These are phyloP conservation scores for Sisor rabdophorus DNA, from an alignment of 2,113 vertebrate species.

Conservation along the genomic window DNA sequence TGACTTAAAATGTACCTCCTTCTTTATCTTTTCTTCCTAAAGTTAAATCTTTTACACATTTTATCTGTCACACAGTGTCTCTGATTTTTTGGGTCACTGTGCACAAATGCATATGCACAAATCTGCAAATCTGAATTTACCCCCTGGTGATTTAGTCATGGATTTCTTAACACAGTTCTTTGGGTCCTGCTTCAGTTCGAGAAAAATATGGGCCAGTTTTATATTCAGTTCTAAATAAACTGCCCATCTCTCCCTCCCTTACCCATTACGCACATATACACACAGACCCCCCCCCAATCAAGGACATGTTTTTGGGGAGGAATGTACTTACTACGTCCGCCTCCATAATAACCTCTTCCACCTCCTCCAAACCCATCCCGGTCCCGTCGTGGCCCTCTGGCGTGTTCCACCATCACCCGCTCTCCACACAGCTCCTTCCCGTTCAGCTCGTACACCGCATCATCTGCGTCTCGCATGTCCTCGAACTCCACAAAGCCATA, in stretches of 20 bases:
- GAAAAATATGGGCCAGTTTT: background rate
- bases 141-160: too few species aligned
- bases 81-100: too few species aligned
- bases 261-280: background rate
- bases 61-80: too few species aligned
- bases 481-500: constrained; percentile 96
- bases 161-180: background rate
- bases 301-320: constrained; percentile 51
- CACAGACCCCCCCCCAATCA: background rate
- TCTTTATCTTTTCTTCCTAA: too few species aligned
- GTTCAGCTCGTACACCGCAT: constrained; percentile 91
- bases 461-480: constrained; percentile 88
- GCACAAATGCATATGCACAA: too few species aligned
- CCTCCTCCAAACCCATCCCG: constrained; percentile 74
- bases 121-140: too few species aligned
- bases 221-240: background rate
- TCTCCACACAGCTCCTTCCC: constrained; percentile 93
- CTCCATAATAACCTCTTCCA: constrained; percentile 70
- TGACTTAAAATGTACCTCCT: background rate
- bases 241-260: background rate
- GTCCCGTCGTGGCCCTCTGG: constrained; percentile 85
- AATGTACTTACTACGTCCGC: constrained; percentile 88
- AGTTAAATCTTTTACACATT: too few species aligned
- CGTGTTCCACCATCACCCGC: constrained; percentile 89
- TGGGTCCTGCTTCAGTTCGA: background rate